Percentiles rank a stretch among this genome's conserved stretches.
phyloP scores from a whole-genome alignment of 2,797 vertebrate genomes.

The Borostomias antarcticus region DNA sequence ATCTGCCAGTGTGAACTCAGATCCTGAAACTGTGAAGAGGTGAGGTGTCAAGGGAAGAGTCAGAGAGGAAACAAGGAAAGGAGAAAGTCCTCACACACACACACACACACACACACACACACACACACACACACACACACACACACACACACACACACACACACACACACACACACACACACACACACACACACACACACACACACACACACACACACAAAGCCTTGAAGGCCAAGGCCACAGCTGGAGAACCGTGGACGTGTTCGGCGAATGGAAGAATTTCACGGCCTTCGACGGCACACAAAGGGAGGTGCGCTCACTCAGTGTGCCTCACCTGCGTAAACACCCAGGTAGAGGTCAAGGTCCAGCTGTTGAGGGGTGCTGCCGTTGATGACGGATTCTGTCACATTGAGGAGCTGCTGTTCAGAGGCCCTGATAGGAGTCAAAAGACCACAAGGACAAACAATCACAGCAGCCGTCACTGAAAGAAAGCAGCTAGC shows the following conservation, averaged over 20 bases:
- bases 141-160: slow-evolving; percentile 60
- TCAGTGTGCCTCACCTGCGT: slow-evolving; percentile 87
- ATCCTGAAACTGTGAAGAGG: slow-evolving; percentile 53
- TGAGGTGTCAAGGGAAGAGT: slow-evolving; percentile 64
- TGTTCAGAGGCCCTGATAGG: slow-evolving; percentile 75
- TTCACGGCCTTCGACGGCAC: slow-evolving; percentile 60
- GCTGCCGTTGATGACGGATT: slow-evolving; percentile 23
- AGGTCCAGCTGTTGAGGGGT: slow-evolving; percentile 76
- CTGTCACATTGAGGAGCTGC: slow-evolving; percentile 62
- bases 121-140: slow-evolving; percentile 73
- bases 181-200: slow-evolving; percentile 74
- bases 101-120: slow-evolving; percentile 71
- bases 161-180: slow-evolving; percentile 73
- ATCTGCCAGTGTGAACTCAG: slow-evolving; percentile 48
- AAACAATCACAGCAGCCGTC: slow-evolving; percentile 57
- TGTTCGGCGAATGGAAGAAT: slow-evolving; percentile 65
- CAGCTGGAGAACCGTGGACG: slow-evolving; percentile 71
- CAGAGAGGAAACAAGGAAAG: slow-evolving; percentile 66
- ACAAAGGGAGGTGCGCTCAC: slow-evolving; percentile 64
- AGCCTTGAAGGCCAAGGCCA: slow-evolving; percentile 76
- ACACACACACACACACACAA: slow-evolving; percentile 60
- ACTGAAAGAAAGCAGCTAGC: slow-evolving; percentile 46
- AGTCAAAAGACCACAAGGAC: slow-evolving; percentile 67
- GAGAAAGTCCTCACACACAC: slow-evolving; percentile 67
- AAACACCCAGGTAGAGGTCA: slow-evolving; percentile 88